phyloP scores from a whole-genome alignment of 1,140 invertebrate species.

The Leptinotarsa defecta region DNA sequence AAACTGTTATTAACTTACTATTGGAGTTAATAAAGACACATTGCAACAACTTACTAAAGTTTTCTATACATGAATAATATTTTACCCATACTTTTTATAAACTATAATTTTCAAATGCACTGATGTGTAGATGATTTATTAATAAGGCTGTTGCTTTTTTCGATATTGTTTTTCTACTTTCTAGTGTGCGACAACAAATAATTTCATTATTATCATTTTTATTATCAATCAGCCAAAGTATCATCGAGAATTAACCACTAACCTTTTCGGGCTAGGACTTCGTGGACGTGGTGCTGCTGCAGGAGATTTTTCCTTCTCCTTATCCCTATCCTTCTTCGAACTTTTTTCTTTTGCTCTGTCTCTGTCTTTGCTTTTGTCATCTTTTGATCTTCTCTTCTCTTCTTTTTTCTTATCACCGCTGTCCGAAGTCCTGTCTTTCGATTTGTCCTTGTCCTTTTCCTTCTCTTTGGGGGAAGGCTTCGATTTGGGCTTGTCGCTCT shows the following conservation, averaged over 20 bases:
- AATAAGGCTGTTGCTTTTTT: no score
- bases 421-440: slow-evolving; percentile 56
- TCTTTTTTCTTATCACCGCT: slow-evolving; percentile 59
- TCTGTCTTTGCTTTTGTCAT: slow-evolving; percentile 67
- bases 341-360: slow-evolving; percentile 66
- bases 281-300: slow-evolving; percentile 28
- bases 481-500: slow-evolving; percentile 63
- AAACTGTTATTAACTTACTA: no score
- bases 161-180: no score
- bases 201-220: no score
- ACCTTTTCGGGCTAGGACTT: slow-evolving; percentile 44
- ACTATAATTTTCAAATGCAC: no score
- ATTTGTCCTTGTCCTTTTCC: slow-evolving; percentile 53
- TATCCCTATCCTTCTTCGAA: slow-evolving; percentile 59
- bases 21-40: no score
- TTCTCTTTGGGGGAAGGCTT: slow-evolving; percentile 61
- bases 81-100: no score
- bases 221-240: no score
- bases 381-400: slow-evolving; percentile 65
- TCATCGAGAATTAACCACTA: background rate
- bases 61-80: no score
- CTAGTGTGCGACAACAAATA: no score
- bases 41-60: no score
- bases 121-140: no score
- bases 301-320: slow-evolving; percentile 48